Base-by-base conservation (phyloP, 2,888 invertebrate genomes). In the Ditula angustiorana region DNA sequence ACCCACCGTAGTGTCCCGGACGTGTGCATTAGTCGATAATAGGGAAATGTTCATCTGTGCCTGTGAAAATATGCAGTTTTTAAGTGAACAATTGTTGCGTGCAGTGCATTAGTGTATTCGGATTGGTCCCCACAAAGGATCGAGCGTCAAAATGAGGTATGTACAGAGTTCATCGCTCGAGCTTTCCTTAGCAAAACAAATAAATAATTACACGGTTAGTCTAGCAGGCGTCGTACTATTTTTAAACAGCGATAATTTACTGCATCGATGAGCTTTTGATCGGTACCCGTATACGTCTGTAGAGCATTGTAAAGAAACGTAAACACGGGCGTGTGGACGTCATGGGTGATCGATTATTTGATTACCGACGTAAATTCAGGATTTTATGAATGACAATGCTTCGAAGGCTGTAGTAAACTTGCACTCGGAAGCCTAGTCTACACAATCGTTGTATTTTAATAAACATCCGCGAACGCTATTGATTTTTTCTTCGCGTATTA, bases 61-160 rank as follows among this genome's bases (percentile, higher is more conserved):
- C 72, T 84, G 87, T 88, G 89, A 84, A 84, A 91, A 86, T 80
- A 88, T 91, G 91, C 85, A 85, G 83, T 88, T 89, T 87, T 71
- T 87, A 86, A 87, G 91, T 92, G 91, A 91, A 91, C 89, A 88
- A 85, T 89, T 89, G 86, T 87, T 87, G 81, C 81, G 91, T 90
- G 88, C 79, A 82, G 87, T 92, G 90, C 88, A 88, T 83, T 90
- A 88, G 90, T 89, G 90, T 85, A 83, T 83, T 74, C 78, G 91
- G 91, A 91, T 91, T 90, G 85, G 81, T 86, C 86, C 81, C 88
- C 81, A 90, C 89, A 90, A 89, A 90, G 89, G 88, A 89, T 82
- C 81, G 72, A 83, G 80, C 84, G 74, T 83, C 88, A 91, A 90
- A 89, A 92, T 92, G 92, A 92, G 92, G 92, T 92, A 88, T 72